Conservation (phyloP, 2,113 vertebrate species). For the Protobothrops mucrosquamatus region DNA sequence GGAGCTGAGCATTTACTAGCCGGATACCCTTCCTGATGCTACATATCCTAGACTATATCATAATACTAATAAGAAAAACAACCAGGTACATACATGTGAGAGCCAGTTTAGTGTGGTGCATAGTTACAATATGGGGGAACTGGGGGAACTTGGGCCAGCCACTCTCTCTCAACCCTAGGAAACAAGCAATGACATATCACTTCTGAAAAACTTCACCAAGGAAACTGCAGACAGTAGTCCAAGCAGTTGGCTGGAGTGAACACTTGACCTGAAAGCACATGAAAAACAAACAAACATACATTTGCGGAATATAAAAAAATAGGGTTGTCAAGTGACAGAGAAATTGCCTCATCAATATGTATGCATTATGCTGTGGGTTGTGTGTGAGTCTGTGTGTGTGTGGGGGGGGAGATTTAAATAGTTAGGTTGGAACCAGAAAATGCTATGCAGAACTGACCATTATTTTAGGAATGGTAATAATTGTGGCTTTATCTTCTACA, state of each 20-base stretch:
- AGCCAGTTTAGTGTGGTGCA: not conserved
- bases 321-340: not conserved
- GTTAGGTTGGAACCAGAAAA: not conserved
- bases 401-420: not conserved
- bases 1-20: not conserved
- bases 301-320: not conserved
- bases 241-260: not conserved
- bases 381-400: not conserved
- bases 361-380: not conserved
- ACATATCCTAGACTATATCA: not conserved
- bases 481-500: not conserved
- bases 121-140: not conserved
- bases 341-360: not conserved
- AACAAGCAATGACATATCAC: not conserved
- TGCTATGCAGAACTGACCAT: not conserved
- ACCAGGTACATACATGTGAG: not conserved
- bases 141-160: not conserved
- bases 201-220: not conserved
- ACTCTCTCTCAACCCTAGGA: not conserved
- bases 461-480: not conserved
- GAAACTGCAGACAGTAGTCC: not conserved
- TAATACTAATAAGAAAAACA: not conserved
- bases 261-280: not conserved
- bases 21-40: not conserved
- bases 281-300: not conserved